phyloP scores from a whole-genome alignment of 2,113 vertebrate species.

The Pachycephala philippinensis region DNA sequence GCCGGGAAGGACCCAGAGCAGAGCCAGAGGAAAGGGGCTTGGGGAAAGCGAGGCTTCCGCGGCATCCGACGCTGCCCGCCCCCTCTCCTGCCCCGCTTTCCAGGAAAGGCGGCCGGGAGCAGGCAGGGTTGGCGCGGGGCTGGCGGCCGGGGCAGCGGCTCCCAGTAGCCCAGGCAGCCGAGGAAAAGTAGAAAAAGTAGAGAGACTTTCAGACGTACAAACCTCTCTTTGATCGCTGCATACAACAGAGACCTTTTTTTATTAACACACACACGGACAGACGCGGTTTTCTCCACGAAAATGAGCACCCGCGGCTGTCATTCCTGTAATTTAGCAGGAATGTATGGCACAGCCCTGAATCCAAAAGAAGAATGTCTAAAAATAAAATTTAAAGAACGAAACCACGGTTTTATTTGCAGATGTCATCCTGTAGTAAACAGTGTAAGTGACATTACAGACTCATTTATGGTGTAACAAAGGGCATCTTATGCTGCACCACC shows the following conservation, averaged over 20 bases:
- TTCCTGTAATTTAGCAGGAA: slow-evolving; percentile 28
- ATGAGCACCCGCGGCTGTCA: neutral
- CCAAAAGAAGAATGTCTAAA: neutral
- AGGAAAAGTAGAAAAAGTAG: neutral
- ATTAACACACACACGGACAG: neutral
- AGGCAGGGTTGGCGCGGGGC: neutral
- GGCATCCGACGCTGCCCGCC: neutral
- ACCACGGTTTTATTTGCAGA: neutral
- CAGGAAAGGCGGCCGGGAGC: neutral
- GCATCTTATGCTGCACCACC: neutral
- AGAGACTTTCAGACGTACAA: neutral
- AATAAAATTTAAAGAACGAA: neutral
- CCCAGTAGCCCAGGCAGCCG: neutral
- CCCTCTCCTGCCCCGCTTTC: neutral
- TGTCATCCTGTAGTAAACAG: neutral
- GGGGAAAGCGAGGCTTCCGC: neutral
- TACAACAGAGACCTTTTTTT: neutral
- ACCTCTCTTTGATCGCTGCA: neutral
- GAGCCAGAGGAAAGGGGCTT: neutral
- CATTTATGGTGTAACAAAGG: neutral
- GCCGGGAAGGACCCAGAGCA: neutral
- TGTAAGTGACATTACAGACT: neutral
- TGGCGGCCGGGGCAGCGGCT: neutral
- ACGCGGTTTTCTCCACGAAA: neutral
- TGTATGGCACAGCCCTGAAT: neutral